These are phyloP conservation scores for Frankliniella intonsa DNA, from an alignment of 2,888 invertebrate genomes.

Conservation along the genomic window DNA sequence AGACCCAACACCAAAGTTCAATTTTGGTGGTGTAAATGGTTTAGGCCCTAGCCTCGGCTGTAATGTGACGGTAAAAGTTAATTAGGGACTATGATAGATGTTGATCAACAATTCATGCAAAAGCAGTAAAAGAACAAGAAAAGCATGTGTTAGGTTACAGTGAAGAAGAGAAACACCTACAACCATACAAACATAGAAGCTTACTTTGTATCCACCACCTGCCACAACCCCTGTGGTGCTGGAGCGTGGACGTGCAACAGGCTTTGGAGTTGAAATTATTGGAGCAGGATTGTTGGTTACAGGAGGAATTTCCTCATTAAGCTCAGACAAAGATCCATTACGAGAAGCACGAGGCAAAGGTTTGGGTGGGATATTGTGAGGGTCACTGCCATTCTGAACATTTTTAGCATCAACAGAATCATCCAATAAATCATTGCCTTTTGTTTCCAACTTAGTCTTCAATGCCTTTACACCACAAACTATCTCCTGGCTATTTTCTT, in stretches of 20 bases:
- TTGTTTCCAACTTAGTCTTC: slow-evolving; percentile 24
- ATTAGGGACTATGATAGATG: slow-evolving; percentile 30
- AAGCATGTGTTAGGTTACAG: no score
- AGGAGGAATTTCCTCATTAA: slow-evolving; percentile 51
- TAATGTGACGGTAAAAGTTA: slow-evolving; percentile 39
- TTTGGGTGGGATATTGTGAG: slow-evolving; percentile 61
- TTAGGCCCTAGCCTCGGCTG: slow-evolving; percentile 82
- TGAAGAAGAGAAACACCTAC: slow-evolving; percentile 39
- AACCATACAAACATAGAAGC: slow-evolving; percentile 12
- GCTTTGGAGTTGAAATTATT: slow-evolving; percentile 52
- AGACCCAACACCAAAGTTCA: slow-evolving; percentile 36
- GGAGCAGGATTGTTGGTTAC: slow-evolving; percentile 45
- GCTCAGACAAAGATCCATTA: slow-evolving; percentile 67
- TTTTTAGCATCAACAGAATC: slow-evolving; percentile 33
- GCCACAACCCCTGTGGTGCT: slow-evolving; percentile 56
- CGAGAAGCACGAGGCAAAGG: slow-evolving; percentile 73
- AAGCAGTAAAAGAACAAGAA: not conserved
- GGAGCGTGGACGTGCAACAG: slow-evolving; percentile 66
- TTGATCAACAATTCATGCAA: slow-evolving; percentile 25
- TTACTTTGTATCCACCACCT: slow-evolving; percentile 25
- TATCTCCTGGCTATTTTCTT: not conserved
- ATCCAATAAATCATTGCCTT: slow-evolving; percentile 24
- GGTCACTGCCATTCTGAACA: slow-evolving; percentile 44
- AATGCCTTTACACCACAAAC: slow-evolving; percentile 13
- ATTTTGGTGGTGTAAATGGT: slow-evolving; percentile 69